Percentiles rank a stretch among this genome's conserved stretches.
Conservation (phyloP, 2,797 vertebrate species). For the Peromyscus eremicus region DNA sequence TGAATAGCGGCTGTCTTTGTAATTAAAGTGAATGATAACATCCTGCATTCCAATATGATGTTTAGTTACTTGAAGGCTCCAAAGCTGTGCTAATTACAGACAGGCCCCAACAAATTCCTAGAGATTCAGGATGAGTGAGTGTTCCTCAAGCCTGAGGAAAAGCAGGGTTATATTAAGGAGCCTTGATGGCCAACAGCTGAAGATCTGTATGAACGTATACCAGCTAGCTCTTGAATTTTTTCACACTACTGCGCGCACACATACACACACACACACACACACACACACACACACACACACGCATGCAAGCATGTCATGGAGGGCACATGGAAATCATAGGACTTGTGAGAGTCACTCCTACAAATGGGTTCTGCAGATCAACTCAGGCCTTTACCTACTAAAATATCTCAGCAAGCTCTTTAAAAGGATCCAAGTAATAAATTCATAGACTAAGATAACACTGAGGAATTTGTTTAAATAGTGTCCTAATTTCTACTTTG, state of each 20-base stretch:
- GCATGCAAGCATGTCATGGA: not conserved
- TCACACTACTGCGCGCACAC: no score
- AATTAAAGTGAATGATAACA: conserved; percentile 71
- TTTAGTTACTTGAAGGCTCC: conserved; percentile 54
- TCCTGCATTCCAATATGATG: conserved; percentile 55
- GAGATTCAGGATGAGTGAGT: conserved; percentile 54
- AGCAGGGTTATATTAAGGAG: conserved; percentile 44
- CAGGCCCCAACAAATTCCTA: conserved; percentile 57
- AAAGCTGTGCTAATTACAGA: conserved; percentile 49
- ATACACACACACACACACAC: no score
- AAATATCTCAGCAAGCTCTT: not conserved
- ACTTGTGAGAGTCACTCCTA: not conserved
- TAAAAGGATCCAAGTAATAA: conserved; percentile 55
- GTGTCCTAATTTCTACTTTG: conserved; percentile 45
- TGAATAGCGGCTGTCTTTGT: conserved; percentile 73
- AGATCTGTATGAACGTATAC: not conserved
- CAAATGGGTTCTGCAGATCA: not conserved
- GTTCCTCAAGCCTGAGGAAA: conserved; percentile 69
- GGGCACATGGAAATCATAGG: not conserved
- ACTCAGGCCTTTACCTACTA: not conserved
- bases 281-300: no score
- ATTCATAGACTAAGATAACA: conserved; percentile 30
- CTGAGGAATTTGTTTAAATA: not conserved
- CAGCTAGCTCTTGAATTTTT: not conserved
- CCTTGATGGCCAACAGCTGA: not conserved